Evolutionary conservation across 2,113 vertebrate species (phyloP).

Genomic region (Spermophilus dauricus): DNA sequence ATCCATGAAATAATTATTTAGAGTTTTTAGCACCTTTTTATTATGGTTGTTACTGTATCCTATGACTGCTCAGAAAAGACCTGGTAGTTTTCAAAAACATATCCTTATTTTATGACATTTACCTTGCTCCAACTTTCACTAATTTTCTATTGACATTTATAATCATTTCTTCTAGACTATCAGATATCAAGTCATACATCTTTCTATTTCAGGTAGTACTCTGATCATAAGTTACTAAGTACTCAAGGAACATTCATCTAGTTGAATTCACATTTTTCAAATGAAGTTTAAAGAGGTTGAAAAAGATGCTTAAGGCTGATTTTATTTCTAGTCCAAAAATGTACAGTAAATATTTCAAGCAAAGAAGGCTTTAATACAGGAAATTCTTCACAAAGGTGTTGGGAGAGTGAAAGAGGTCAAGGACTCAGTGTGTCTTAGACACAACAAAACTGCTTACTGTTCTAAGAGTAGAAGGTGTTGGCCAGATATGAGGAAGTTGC

Average conservation of each 20-base stretch:
- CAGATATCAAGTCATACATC: conserved; percentile 20
- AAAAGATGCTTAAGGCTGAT: neutral
- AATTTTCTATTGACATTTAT: neutral
- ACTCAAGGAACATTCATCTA: neutral
- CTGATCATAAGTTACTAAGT: conserved; percentile 5
- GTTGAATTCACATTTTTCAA: conserved; percentile 40
- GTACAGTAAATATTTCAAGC: neutral
- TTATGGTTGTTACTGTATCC: neutral
- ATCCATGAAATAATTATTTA: conserved; percentile 7
- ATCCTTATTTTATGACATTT: neutral
- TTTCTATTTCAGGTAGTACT: neutral
- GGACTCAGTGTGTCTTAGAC: neutral
- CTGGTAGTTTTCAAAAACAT: neutral
- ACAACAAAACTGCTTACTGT: neutral
- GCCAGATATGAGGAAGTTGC: neutral
- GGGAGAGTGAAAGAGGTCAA: neutral
- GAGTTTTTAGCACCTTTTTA: neutral
- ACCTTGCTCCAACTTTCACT: neutral
- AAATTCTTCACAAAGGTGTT: neutral
- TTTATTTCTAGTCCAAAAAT: neutral
- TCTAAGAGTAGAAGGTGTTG: neutral
- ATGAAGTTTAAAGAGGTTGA: conserved; percentile 11
- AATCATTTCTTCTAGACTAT: conserved; percentile 30
- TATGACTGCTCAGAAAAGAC: conserved; percentile 29
- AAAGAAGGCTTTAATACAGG: neutral